These are phyloP conservation scores for Leptopilina drosophilae DNA, from an alignment of 2,888 invertebrate species.

Conservation along the genomic window DNA sequence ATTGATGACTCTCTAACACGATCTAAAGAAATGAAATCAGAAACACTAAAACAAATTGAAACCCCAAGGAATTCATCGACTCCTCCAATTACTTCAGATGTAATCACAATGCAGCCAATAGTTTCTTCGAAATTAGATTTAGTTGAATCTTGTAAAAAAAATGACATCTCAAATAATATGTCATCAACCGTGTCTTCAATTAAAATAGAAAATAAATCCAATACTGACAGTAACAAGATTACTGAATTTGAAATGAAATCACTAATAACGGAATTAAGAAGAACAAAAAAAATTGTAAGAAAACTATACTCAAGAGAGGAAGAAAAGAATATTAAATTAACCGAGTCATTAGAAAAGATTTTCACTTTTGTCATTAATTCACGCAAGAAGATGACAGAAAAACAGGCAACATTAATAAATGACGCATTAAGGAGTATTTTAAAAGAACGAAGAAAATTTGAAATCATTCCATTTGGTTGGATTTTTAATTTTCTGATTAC, in stretches of 20 bases:
- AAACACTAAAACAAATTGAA: not conserved
- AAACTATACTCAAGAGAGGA: not conserved
- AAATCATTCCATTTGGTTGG: not conserved
- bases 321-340: not conserved
- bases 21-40: not conserved
- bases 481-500: not conserved
- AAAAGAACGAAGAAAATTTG: not conserved
- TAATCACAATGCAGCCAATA: too few species aligned
- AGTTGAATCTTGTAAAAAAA: too few species aligned
- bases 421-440: not conserved
- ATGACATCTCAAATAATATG: too few species aligned
- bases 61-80: not conserved
- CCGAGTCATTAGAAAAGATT: not conserved
- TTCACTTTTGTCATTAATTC: not conserved
- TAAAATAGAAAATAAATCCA: not conserved
- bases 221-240: not conserved
- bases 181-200: too few species aligned
- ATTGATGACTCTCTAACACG: not conserved
- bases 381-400: not conserved
- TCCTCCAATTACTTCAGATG: not conserved
- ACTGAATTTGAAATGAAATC: not conserved
- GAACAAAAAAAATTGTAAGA: not conserved
- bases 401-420: not conserved
- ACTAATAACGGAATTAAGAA: not conserved
- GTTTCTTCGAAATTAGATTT: too few species aligned